Evolutionary conservation across 2,113 vertebrate species (phyloP), one percentile per base, ranked within the genome.

Genomic region (Sigmodon hispidus): DNA sequence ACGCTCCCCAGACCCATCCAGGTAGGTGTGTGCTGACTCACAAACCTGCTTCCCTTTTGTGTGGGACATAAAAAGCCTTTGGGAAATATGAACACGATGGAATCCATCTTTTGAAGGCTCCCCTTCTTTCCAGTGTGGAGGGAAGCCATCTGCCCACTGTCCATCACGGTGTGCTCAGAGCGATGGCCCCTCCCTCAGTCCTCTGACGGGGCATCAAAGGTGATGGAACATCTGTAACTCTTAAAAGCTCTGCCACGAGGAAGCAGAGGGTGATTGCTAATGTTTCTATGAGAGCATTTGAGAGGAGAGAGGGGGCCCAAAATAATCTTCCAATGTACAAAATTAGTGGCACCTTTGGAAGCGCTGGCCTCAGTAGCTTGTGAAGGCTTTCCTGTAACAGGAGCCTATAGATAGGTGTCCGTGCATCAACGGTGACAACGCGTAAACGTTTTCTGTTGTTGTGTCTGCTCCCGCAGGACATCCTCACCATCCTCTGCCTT

Each of bases 1-100:
- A 98, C 96, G 0, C 98, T 99, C n/a, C 99, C 99, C 26, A 99
- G 99, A 55, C 98, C 99, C 22, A 97, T 99, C 80, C 98, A 98
- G 97, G 99, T 99, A 98, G 96, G 98, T 6, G 59, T 29, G 12
- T 4, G 0, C 6, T 19, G 7, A 5, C 31, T 0, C 0, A 0
- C 4, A 22, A 50, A 57, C 12, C 89, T 21, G 3, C 76, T 48
- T 76, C 55, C 3, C 45, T 21, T 48, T 92, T 40, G 57, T 40
- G 22, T 1, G 5, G 0, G 52, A 9, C 5, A 43, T 4, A 45
- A 55, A 40, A 63, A 70, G 6, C 36, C 69, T 59, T 70, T 22
- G 22, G 59, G 31, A 55, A 65, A 1, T 16, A 76, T 45, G 72
- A 36, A 8, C n/a, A 24, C 7, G 67, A 24, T 15, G 89, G 26